Evolutionary conservation across 2,113 vertebrate species (phyloP).

Genomic region (Setophaga petechia): DNA sequence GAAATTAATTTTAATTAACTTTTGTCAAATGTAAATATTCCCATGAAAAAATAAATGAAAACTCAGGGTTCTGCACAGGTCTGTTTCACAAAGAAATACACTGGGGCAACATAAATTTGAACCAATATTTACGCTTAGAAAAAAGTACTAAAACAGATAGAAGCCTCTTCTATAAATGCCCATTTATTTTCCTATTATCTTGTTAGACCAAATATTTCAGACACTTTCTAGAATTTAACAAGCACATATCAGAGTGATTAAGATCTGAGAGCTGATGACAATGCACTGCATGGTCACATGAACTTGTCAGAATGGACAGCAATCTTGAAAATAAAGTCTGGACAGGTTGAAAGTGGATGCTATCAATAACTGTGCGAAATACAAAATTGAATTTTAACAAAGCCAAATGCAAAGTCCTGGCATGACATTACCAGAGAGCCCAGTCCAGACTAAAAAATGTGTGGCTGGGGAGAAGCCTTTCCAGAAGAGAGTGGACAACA

Average conservation of each 20-base stretch:
- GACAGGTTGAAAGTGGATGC: not conserved
- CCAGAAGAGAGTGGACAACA: not conserved
- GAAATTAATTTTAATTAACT: not conserved
- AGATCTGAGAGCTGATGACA: not conserved
- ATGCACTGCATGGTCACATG: not conserved
- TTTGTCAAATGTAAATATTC: not conserved
- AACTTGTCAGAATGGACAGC: not conserved
- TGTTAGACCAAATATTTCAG: not conserved
- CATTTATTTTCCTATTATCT: not conserved
- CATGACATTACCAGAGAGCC: not conserved
- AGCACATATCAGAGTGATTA: not conserved
- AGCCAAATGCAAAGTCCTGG: not conserved
- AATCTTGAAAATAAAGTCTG: not conserved
- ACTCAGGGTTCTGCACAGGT: not conserved
- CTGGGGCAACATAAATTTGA: not conserved
- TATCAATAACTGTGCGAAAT: not conserved
- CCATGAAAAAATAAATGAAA: not conserved
- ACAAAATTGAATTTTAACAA: not conserved
- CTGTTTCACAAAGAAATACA: not conserved
- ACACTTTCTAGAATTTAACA: not conserved
- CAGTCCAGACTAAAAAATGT: not conserved
- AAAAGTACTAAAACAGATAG: not conserved
- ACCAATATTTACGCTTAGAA: not conserved
- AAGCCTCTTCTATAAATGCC: not conserved
- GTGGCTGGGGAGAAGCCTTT: not conserved